Evolutionary conservation across 2,113 vertebrate species (phyloP).

Genomic region (Ariopsis seemanni): DNA sequence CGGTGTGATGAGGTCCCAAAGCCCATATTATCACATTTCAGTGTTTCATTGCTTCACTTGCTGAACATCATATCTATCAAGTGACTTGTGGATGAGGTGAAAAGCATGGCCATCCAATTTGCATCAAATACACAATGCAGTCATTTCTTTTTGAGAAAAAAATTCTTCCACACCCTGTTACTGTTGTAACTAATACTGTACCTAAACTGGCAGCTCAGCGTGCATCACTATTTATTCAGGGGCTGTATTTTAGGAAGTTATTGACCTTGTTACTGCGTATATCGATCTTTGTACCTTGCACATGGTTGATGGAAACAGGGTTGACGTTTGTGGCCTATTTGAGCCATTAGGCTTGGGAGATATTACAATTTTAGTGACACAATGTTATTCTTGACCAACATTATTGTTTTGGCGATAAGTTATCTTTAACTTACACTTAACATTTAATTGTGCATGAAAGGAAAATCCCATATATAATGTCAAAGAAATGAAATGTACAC

Average conservation of each 20-base stretch:
- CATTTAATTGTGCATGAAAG: neutral
- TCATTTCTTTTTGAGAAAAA: neutral
- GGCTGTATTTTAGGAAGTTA: neutral
- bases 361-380: neutral
- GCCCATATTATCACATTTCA: neutral
- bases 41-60: neutral
- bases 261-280: neutral
- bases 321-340: neutral
- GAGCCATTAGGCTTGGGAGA: neutral
- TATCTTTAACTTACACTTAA: no score
- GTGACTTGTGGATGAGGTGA: neutral
- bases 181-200: neutral
- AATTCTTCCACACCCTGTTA: neutral
- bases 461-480: neutral
- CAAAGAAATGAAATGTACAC: neutral
- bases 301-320: neutral
- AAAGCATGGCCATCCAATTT: slow-evolving; percentile 1
- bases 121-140: neutral
- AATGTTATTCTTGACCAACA: neutral
- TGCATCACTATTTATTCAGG: neutral
- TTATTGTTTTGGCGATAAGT: neutral
- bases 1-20: neutral
- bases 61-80: neutral
- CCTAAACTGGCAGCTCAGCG: neutral
- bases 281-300: neutral